phyloP scores from a whole-genome alignment of 2,113 vertebrate genomes.

The Geococcyx californianus region DNA sequence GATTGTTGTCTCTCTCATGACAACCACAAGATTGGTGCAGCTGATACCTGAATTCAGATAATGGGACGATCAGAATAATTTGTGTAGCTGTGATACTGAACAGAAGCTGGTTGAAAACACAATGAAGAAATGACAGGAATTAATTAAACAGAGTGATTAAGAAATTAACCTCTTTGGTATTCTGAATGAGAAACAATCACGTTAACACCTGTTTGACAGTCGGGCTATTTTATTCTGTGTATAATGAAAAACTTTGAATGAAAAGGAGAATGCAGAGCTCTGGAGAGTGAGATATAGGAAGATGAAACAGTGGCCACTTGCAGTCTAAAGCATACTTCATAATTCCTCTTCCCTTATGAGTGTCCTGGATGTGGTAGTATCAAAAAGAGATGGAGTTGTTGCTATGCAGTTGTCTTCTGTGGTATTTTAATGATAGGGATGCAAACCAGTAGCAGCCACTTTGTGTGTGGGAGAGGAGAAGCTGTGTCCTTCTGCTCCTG shows the following conservation, averaged over 20 bases:
- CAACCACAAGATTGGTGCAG: not conserved
- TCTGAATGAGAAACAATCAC: not conserved
- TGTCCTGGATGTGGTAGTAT: not conserved
- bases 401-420: not conserved
- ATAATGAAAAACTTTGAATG: not conserved
- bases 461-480: no score
- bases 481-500: not conserved
- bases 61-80: not conserved
- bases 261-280: accelerated
- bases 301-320: not conserved
- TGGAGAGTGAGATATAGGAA: not conserved
- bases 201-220: not conserved
- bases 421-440: not conserved
- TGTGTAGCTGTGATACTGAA: not conserved
- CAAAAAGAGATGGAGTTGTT: not conserved
- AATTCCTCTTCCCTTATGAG: not conserved
- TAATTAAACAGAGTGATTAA: not conserved
- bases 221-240: accelerated
- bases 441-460: not conserved
- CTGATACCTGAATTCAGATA: not conserved
- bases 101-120: not conserved
- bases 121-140: not conserved
- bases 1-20: not conserved
- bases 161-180: not conserved
- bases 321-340: not conserved